Percentiles rank a stretch among this genome's conserved stretches.
phyloP scores from a whole-genome alignment of 2,888 invertebrate genomes.

The Galeruca laticollis region DNA sequence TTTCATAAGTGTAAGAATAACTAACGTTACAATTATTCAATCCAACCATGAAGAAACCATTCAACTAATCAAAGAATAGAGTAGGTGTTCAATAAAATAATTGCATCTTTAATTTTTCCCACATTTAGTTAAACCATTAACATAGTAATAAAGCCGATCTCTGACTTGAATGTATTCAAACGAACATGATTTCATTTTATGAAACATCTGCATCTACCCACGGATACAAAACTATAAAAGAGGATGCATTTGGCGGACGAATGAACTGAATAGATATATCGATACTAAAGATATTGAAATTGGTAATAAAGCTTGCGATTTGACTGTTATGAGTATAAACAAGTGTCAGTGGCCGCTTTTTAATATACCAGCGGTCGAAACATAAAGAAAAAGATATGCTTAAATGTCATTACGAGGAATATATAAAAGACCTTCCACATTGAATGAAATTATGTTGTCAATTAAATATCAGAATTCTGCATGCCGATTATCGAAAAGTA shows the following conservation, averaged over 20 bases:
- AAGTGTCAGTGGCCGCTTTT: neutral
- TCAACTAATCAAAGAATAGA: constrained; percentile 3
- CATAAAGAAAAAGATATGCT: too few relatives aligned
- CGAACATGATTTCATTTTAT: constrained; percentile 12
- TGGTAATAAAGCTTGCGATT: neutral
- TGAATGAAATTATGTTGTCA: too few relatives aligned
- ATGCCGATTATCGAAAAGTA: too few relatives aligned
- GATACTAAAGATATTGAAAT: neutral
- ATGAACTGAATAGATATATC: neutral
- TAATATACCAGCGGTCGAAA: too few relatives aligned
- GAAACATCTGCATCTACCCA: constrained; percentile 16
- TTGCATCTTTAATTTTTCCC: constrained; percentile 22
- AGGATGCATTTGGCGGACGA: neutral
- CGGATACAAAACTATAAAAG: neutral
- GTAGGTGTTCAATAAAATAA: constrained; percentile 25
- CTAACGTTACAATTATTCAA: neutral
- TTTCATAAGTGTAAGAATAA: neutral
- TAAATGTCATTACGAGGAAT: too few relatives aligned
- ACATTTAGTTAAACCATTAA: constrained; percentile 17
- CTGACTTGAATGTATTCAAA: neutral
- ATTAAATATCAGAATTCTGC: too few relatives aligned
- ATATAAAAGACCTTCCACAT: too few relatives aligned
- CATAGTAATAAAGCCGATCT: constrained; percentile 19
- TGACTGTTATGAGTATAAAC: neutral
- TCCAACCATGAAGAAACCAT: constrained; percentile 1